Evolutionary conservation across 2,113 vertebrate genomes (phyloP).

Genomic region (Stigmatopora argus): DNA sequence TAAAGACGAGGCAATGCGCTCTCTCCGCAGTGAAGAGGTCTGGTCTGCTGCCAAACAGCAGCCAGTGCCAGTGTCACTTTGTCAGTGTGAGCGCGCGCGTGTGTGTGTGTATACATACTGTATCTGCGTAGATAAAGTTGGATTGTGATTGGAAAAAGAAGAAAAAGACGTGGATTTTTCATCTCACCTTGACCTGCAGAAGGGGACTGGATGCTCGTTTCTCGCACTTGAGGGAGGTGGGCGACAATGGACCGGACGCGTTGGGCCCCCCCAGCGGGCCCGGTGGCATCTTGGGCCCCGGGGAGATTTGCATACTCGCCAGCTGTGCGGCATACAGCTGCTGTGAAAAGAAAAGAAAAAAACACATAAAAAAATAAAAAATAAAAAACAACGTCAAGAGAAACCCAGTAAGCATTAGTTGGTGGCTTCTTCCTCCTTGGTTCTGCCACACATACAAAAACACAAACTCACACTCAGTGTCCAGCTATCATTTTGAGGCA

Average conservation of each 20-base stretch:
- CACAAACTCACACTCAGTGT: neutral
- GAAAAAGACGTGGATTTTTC: neutral
- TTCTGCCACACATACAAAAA: constrained; percentile 13
- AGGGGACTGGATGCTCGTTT: constrained; percentile 87
- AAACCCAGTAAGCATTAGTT: constrained; percentile 45
- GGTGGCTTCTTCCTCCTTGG: constrained; percentile 42
- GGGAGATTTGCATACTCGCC: constrained; percentile 95
- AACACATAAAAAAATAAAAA: constrained; percentile 25
- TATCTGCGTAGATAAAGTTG: constrained; percentile 39
- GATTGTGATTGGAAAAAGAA: constrained; percentile 41
- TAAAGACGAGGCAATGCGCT: constrained; percentile 48
- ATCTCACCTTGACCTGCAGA: constrained; percentile 82
- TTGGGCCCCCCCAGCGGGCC: constrained; percentile 84
- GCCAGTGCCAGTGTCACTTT: constrained; percentile 52
- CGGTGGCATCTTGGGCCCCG: constrained; percentile 88
- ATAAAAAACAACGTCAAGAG: constrained; percentile 30
- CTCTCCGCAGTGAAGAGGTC: constrained; percentile 38
- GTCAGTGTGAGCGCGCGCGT: constrained; percentile 9
- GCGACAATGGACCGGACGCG: constrained; percentile 81
- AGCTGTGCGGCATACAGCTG: constrained; percentile 94
- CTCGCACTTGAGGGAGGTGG: constrained; percentile 85
- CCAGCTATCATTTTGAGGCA: neutral
- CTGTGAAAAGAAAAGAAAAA: constrained; percentile 67
- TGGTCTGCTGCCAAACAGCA: constrained; percentile 60
- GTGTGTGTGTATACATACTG: constrained; percentile 19